A percentile compares a stretch with the other conserved stretches of the same genome.
phyloP scores from a whole-genome alignment of 2,888 invertebrate genomes.

The Nephrotoma appendiculata region DNA sequence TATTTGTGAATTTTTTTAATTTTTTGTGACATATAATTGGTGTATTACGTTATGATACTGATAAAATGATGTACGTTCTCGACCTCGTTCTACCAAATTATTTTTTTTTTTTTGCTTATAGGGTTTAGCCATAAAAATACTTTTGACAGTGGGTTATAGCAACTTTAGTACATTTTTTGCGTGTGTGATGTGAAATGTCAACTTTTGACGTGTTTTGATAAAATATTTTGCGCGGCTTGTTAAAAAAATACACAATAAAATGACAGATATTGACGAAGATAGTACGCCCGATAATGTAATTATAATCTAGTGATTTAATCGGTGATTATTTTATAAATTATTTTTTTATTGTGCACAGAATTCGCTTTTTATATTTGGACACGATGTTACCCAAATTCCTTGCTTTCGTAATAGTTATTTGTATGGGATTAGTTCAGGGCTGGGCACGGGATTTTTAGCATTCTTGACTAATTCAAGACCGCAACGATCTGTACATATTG shows the following conservation, averaged over 20 bases:
- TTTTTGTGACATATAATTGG: not conserved
- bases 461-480: constrained; percentile 63
- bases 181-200: not conserved
- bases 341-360: constrained; percentile 33
- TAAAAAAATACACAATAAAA: not conserved
- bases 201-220: not conserved
- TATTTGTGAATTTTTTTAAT: not conserved
- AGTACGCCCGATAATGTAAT: not conserved
- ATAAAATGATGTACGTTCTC: not conserved
- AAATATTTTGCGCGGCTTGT: not conserved
- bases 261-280: not conserved
- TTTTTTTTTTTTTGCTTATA: not conserved
- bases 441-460: constrained; percentile 47
- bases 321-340: constrained; percentile 27
- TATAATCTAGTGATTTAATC: not conserved
- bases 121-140: not conserved
- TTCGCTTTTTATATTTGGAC: constrained; percentile 39
- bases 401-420: constrained; percentile 67
- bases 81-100: not conserved
- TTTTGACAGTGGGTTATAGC: not conserved
- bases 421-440: constrained; percentile 55
- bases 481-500: constrained; percentile 45
- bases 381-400: constrained; percentile 58
- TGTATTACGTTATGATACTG: not conserved
- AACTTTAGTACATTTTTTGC: not conserved